Conservation (phyloP, 1,140 invertebrate species). For the Cydia pomonella region DNA sequence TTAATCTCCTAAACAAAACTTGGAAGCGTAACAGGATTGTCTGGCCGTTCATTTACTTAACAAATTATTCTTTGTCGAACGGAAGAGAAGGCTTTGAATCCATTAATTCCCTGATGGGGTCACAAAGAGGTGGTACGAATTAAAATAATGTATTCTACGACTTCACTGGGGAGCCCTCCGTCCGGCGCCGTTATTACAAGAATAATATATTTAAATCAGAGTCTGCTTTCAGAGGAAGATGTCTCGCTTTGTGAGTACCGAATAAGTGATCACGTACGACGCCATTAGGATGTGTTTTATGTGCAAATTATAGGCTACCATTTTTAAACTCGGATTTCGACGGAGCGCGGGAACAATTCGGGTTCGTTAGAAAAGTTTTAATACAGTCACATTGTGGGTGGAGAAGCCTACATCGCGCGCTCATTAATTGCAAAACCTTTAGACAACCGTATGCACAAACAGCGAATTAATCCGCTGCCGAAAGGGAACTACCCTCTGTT, state of each 20-base stretch:
- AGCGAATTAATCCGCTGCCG: slow-evolving; percentile 73
- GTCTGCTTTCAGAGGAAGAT: slow-evolving; percentile 78
- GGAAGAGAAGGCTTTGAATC: slow-evolving; percentile 78
- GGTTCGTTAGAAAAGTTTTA: slow-evolving; percentile 72
- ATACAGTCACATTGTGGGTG: slow-evolving; percentile 47
- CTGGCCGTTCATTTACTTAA: slow-evolving; percentile 79
- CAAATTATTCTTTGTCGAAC: slow-evolving; percentile 80
- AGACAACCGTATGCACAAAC: slow-evolving; percentile 63
- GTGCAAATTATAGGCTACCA: slow-evolving; percentile 78
- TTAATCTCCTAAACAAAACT: slow-evolving; percentile 79
- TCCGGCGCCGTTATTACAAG: slow-evolving; percentile 78
- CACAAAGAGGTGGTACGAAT: slow-evolving; percentile 79
- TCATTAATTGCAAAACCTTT: slow-evolving; percentile 67
- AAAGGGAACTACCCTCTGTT: slow-evolving; percentile 75
- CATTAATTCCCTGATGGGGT: slow-evolving; percentile 78
- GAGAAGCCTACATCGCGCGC: neutral
- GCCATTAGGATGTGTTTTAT: slow-evolving; percentile 79
- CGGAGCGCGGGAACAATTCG: slow-evolving; percentile 60
- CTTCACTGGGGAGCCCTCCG: slow-evolving; percentile 74
- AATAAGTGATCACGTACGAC: slow-evolving; percentile 78
- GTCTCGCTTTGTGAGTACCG: slow-evolving; percentile 70
- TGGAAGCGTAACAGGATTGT: slow-evolving; percentile 75
- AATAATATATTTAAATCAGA: slow-evolving; percentile 81
- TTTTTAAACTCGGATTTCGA: slow-evolving; percentile 73
- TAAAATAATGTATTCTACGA: slow-evolving; percentile 80